Percentiles rank a stretch among this genome's conserved stretches.
These are phyloP conservation scores for Strongylocentrotus purpuratus DNA, from an alignment of 35 echinoderm and acorn worm species.

Conservation along the genomic window DNA sequence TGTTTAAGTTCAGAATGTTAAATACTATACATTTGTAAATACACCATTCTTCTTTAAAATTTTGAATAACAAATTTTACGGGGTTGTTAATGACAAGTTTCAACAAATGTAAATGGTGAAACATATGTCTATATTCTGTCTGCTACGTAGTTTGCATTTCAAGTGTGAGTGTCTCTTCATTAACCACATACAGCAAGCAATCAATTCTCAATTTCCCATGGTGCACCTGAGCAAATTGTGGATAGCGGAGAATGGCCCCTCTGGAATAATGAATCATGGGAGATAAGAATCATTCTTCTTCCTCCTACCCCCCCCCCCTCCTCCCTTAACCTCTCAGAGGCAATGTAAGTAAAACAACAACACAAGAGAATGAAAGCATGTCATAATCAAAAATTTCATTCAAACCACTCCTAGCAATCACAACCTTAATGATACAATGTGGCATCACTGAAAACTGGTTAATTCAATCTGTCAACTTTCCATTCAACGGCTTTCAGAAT, in stretches of 20 bases:
- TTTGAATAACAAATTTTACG: too few species aligned
- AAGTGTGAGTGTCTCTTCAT: not conserved
- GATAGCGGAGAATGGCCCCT: not conserved
- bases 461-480: not conserved
- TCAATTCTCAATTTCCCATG: conserved; percentile 17
- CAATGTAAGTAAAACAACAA: not conserved
- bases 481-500: not conserved
- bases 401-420: not conserved
- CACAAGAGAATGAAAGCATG: not conserved
- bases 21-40: not conserved
- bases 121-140: not conserved
- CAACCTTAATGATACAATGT: not conserved
- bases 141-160: not conserved
- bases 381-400: not conserved
- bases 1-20: not conserved
- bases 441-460: not conserved
- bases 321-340: not conserved
- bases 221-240: conserved; percentile 17
- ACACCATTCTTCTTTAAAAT: not conserved
- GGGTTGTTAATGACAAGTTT: too few species aligned
- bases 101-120: not conserved
- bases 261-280: conserved; percentile 19
- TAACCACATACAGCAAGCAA: not conserved
- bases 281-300: conserved; percentile 14
- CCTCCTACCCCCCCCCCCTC: not conserved